These are phyloP conservation scores for Boleophthalmus pectinirostris DNA, from an alignment of 2,113 vertebrate genomes.

Conservation along the genomic window DNA sequence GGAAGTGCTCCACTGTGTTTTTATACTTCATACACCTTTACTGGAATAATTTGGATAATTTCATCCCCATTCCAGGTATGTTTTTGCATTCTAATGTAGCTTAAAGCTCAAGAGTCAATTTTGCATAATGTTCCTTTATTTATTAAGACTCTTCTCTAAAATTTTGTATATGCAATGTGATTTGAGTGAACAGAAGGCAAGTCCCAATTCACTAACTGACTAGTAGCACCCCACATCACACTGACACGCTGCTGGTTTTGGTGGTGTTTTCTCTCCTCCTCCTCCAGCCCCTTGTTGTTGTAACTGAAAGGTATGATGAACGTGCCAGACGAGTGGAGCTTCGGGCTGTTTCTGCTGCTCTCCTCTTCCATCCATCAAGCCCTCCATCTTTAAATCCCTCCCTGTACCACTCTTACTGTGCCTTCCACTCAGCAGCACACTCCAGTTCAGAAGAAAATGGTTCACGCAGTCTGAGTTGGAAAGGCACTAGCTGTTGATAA, in stretches of 20 bases:
- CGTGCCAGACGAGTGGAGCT: slow-evolving; percentile 50
- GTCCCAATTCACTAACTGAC: too few relatives aligned
- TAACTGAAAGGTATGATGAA: slow-evolving; percentile 62
- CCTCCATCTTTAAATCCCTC: slow-evolving; percentile 48
- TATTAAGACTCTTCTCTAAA: neutral
- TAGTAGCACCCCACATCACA: slow-evolving; percentile 32
- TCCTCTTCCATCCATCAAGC: slow-evolving; percentile 59
- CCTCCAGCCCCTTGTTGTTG: slow-evolving; percentile 44
- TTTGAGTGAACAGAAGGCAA: slow-evolving; percentile 14
- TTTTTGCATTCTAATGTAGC: too few relatives aligned
- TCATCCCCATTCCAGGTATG: too few relatives aligned
- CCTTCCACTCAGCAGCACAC: slow-evolving; percentile 37
- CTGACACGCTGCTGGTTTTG: slow-evolving; percentile 48
- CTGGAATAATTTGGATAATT: too few relatives aligned
- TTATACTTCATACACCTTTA: too few relatives aligned
- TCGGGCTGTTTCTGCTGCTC: slow-evolving; percentile 55
- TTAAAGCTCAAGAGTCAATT: too few relatives aligned
- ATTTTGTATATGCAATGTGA: neutral
- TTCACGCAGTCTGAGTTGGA: neutral
- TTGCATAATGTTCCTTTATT: neutral
- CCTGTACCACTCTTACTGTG: slow-evolving; percentile 48
- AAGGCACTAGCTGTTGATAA: neutral
- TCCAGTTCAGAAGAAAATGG: neutral
- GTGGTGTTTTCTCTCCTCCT: slow-evolving; percentile 49
- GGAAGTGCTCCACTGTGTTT: too few relatives aligned